Evolutionary conservation across 2,113 vertebrate genomes (phyloP), one percentile per base, ranked within the genome.

Genomic region (Carollia perspicillata): DNA sequence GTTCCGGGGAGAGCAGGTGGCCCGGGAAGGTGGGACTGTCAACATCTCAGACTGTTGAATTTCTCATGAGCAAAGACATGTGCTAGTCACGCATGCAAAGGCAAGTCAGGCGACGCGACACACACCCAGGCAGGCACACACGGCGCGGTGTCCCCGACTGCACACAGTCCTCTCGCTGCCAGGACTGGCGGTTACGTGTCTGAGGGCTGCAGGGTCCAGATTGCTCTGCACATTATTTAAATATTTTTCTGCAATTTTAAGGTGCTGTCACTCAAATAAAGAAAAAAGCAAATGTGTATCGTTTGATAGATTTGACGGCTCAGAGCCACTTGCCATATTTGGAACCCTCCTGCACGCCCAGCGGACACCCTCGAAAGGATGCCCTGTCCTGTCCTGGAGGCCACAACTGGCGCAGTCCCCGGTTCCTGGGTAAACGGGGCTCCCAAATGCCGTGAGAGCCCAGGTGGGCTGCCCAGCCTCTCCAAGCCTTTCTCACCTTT

Each of bases 81-180:
- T 30, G 85, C 22, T 40, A 1, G 49, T 40, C 63, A 42, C 17
- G 37, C 11, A 53, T 5, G 60, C 77, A 28, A 35, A 65, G 44
- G 28, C 10, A 37, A 83, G 7, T 13, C 22, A 83, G 91, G 55
- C 81, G 33, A 74, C n/a, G 28, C 42, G 23, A 17, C 0, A 0
- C 18, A 17, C 47, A 8, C 5, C 0, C 20, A 6, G 10, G 53
- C 49, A 2, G 6, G 28, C 44, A 5, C 17, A 0, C 3, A 0
- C 17, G 3, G 4, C 3, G 0, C 49, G 3, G 18, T 22, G 68
- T 30, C 60, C 10, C 1, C 28, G 12, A 47, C 77, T 58, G 35
- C 6, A 0, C 33, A n/a, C 6, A 13, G 5, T 22, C 51, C 30
- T n/a, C 0, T 37, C 16, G 9, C 35, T 26, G 75, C 37, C 89